Evolutionary conservation across 2,888 invertebrate species (phyloP).

Genomic region (Adelphocoris suturalis): DNA sequence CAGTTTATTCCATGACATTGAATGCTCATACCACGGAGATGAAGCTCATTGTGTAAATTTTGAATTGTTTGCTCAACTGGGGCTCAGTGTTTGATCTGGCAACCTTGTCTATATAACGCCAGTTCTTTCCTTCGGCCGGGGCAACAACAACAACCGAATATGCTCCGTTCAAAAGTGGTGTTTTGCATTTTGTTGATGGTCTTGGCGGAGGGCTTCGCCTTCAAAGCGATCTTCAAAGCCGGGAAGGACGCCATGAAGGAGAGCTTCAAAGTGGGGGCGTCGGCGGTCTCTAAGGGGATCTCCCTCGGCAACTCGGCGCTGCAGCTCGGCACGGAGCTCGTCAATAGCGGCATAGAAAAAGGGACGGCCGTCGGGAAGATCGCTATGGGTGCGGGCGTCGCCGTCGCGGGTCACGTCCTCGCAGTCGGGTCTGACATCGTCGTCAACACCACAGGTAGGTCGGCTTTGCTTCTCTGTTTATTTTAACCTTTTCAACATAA

Average conservation of each 20-base stretch:
- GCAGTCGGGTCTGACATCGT: slow-evolving; percentile 26
- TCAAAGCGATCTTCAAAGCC: slow-evolving; percentile 34
- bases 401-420: slow-evolving; percentile 46
- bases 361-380: slow-evolving; percentile 4
- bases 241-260: slow-evolving; percentile 23
- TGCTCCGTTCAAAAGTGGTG: neutral
- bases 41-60: neutral
- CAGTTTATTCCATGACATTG: neutral
- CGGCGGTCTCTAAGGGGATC: slow-evolving; percentile 31
- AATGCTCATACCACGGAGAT: neutral
- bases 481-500: no score
- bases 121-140: neutral
- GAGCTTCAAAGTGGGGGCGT: slow-evolving; percentile 25
- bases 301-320: slow-evolving; percentile 9
- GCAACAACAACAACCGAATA: neutral
- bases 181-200: slow-evolving; percentile 39
- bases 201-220: neutral
- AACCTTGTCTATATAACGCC: neutral
- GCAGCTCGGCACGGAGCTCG: neutral
- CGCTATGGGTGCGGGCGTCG: slow-evolving; percentile 38
- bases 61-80: slow-evolving; percentile 4
- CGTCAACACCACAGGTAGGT: slow-evolving; percentile 51
- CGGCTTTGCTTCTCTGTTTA: neutral
- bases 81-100: neutral
- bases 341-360: slow-evolving; percentile 36